Evolutionary conservation across 2,113 vertebrate genomes (phyloP).

Genomic region (Poeciliopsis retropinna): DNA sequence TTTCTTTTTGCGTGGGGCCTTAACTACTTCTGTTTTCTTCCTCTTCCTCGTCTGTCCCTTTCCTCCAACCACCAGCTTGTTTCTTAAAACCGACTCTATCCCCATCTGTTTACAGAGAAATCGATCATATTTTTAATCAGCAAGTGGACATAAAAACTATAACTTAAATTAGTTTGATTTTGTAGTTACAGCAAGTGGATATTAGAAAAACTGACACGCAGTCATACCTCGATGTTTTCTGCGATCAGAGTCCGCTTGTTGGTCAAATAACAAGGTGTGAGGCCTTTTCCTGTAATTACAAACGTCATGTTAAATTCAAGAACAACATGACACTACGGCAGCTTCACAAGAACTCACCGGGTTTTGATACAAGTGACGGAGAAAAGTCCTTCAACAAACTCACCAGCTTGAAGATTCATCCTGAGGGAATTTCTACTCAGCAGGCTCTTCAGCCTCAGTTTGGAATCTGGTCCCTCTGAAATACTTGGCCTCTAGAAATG

Average conservation of each 20-base stretch:
- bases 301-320: neutral
- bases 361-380: neutral
- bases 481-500: slow-evolving; percentile 54
- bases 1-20: slow-evolving; percentile 58
- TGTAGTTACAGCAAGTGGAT: neutral
- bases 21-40: slow-evolving; percentile 58
- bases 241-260: slow-evolving; percentile 14
- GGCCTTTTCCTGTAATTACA: slow-evolving; percentile 27
- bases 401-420: slow-evolving; percentile 81
- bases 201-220: neutral
- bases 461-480: slow-evolving; percentile 60
- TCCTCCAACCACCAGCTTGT: slow-evolving; percentile 67
- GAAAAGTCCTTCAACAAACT: slow-evolving; percentile 15
- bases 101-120: slow-evolving; percentile 36
- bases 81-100: slow-evolving; percentile 60
- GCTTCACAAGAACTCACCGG: neutral
- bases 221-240: slow-evolving; percentile 53
- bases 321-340: neutral
- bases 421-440: slow-evolving; percentile 84
- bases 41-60: slow-evolving; percentile 68
- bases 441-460: slow-evolving; percentile 87
- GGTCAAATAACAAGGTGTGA: slow-evolving; percentile 39
- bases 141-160: neutral
- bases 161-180: neutral
- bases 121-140: neutral